Percentiles rank a stretch among this genome's conserved stretches.
Evolutionary conservation across 1,140 invertebrate genomes (phyloP).

Genomic region (Hetaerina americana): DNA sequence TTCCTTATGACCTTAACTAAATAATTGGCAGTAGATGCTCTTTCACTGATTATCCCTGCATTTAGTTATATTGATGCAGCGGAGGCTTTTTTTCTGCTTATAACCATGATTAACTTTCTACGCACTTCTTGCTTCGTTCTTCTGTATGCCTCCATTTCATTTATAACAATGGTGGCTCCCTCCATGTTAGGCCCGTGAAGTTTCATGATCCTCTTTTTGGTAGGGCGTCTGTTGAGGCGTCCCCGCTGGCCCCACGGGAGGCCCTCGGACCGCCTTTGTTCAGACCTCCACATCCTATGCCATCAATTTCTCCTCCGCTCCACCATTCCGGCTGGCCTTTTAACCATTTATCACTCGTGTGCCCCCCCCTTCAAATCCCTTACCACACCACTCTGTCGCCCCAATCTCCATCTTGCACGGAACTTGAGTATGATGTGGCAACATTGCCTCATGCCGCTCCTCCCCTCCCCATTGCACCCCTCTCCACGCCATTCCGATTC

Average conservation of each 20-base stretch:
- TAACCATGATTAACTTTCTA: too few species aligned
- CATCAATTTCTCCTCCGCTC: not conserved
- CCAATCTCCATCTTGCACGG: not conserved
- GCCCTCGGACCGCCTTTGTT: not conserved
- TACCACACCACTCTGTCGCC: not conserved
- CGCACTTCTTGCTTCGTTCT: too few species aligned
- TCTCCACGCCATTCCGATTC: not conserved
- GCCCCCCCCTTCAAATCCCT: not conserved
- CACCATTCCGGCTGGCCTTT: not conserved
- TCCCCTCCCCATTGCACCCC: not conserved
- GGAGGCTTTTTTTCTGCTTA: too few species aligned
- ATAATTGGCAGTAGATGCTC: too few species aligned
- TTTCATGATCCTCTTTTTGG: not conserved
- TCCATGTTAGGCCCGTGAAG: not conserved
- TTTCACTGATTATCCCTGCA: too few species aligned
- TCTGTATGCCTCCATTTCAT: not conserved
- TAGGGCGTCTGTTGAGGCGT: not conserved
- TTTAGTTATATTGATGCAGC: too few species aligned
- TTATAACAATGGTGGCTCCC: not conserved
- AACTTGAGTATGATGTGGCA: not conserved
- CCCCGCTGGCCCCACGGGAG: not conserved
- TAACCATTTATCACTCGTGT: not conserved
- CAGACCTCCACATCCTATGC: not conserved
- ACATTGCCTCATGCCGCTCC: not conserved
- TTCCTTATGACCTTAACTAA: too few species aligned